These are phyloP conservation scores for Flabesymbios commensalis DNA, from an alignment of 2,888 invertebrate species.

Conservation along the genomic window DNA sequence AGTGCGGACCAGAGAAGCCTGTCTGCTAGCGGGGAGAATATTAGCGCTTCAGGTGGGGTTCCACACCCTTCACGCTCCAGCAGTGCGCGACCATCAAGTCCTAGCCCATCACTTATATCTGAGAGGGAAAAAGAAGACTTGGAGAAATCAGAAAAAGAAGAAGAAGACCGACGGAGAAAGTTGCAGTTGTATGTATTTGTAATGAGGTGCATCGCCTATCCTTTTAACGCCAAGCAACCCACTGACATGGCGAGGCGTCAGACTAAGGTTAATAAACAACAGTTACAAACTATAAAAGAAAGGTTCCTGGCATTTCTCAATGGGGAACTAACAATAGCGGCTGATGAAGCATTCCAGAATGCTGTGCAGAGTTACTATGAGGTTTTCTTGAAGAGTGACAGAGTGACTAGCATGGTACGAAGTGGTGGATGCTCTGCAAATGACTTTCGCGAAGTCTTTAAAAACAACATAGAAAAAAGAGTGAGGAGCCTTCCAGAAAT, in stretches of 20 bases:
- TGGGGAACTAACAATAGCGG: slow-evolving; percentile 79
- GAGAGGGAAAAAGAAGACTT: slow-evolving; percentile 69
- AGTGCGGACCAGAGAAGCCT: slow-evolving; percentile 58
- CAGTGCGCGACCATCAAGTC: slow-evolving; percentile 80
- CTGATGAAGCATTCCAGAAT: slow-evolving; percentile 85
- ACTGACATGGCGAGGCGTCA: slow-evolving; percentile 96
- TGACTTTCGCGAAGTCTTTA: slow-evolving; percentile 97
- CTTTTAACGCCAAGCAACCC: slow-evolving; percentile 98
- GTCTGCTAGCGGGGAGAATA: slow-evolving; percentile 59
- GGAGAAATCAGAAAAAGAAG: slow-evolving; percentile 93
- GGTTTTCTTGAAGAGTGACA: slow-evolving; percentile 95
- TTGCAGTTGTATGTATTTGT: slow-evolving; percentile 98
- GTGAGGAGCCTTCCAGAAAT: slow-evolving; percentile 97
- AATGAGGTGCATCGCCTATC: slow-evolving; percentile 95
- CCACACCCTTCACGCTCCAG: slow-evolving; percentile 58
- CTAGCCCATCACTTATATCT: slow-evolving; percentile 88
- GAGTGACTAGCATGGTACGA: slow-evolving; percentile 94
- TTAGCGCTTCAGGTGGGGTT: slow-evolving; percentile 41
- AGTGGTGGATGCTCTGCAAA: slow-evolving; percentile 97
- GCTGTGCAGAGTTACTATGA: slow-evolving; percentile 83
- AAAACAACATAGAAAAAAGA: slow-evolving; percentile 97
- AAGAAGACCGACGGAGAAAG: slow-evolving; percentile 91
- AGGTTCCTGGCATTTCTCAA: slow-evolving; percentile 94
- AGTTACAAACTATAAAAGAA: slow-evolving; percentile 89
- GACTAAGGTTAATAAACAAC: slow-evolving; percentile 91